Percentiles rank a stretch among this genome's conserved stretches.
Conservation (phyloP, 1,140 invertebrate genomes). For the Drosophila tropicalis region DNA sequence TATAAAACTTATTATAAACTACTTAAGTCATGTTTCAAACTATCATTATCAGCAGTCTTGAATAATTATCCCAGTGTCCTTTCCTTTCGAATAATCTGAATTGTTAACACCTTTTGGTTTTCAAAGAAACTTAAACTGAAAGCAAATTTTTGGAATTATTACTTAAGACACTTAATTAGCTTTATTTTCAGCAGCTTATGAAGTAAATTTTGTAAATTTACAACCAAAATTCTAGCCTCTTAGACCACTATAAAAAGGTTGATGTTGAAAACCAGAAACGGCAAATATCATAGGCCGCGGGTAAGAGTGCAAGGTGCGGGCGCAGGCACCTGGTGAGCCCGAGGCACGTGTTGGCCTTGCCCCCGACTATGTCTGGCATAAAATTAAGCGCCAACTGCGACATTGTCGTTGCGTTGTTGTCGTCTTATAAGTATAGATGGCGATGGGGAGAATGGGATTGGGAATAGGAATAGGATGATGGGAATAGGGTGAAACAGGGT, state of each 20-base stretch:
- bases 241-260: constrained; percentile 39
- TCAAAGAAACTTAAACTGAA: neutral
- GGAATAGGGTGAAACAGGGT: neutral
- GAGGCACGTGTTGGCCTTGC: constrained; percentile 69
- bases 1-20: no score
- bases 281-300: constrained; percentile 49
- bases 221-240: constrained; percentile 29
- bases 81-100: no score
- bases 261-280: constrained; percentile 44
- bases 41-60: no score
- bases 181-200: neutral
- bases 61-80: no score
- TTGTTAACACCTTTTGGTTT: no score
- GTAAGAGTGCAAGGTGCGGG: neutral
- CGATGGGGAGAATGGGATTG: neutral
- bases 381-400: constrained; percentile 66
- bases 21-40: no score
- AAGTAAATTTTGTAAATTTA: constrained; percentile 6
- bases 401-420: constrained; percentile 29
- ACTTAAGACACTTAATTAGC: constrained; percentile 6
- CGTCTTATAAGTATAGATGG: constrained; percentile 4
- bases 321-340: constrained; percentile 38
- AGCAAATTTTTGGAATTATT: neutral
- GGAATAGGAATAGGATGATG: neutral
- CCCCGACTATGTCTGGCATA: constrained; percentile 55